Evolutionary conservation across 2,888 invertebrate species (phyloP).

Genomic region (Cacoxenus indagator): DNA sequence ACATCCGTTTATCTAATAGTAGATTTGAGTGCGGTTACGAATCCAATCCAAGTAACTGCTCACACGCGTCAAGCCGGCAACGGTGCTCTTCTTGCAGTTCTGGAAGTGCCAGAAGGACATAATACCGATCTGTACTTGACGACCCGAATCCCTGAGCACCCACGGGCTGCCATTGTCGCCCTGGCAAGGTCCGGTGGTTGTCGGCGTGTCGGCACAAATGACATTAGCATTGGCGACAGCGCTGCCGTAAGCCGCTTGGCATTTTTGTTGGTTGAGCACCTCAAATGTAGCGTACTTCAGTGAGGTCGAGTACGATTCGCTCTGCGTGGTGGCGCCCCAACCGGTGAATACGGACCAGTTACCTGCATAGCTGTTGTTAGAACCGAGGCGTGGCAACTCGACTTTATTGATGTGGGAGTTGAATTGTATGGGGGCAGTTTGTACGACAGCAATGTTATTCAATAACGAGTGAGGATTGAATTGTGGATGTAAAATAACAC

Average conservation of each 20-base stretch:
- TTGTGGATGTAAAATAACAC: not conserved
- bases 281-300: not conserved
- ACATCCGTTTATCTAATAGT: not conserved
- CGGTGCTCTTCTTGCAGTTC: not conserved
- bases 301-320: not conserved
- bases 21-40: not conserved
- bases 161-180: slow-evolving; percentile 1
- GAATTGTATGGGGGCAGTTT: not conserved
- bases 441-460: not conserved
- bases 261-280: not conserved
- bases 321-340: not conserved
- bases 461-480: not conserved
- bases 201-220: not conserved
- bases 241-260: not conserved
- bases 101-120: slow-evolving; percentile 6
- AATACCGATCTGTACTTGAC: not conserved
- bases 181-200: not conserved
- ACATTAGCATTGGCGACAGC: not conserved
- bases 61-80: not conserved
- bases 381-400: not conserved
- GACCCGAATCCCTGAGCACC: not conserved
- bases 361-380: not conserved
- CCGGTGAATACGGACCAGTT: not conserved
- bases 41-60: not conserved
- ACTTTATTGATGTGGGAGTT: not conserved